Evolutionary conservation across 2,888 invertebrate species (phyloP).

Genomic region (Drosophila dives): DNA sequence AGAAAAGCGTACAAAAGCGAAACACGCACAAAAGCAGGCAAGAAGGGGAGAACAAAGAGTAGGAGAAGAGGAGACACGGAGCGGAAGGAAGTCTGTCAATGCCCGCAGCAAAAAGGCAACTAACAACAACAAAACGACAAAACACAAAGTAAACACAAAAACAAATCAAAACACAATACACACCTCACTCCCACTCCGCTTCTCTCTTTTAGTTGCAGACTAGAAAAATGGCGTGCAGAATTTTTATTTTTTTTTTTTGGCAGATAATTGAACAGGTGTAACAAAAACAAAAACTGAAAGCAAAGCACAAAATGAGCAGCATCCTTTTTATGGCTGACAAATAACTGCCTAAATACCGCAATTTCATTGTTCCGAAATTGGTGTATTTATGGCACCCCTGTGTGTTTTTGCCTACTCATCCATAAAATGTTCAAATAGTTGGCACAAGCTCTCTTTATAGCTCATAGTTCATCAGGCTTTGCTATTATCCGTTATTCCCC

Average conservation of each 20-base stretch:
- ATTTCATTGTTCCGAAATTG: slow-evolving; percentile 29
- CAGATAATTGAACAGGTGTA: slow-evolving; percentile 42
- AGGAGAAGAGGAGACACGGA: slow-evolving; percentile 28
- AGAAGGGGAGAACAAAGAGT: slow-evolving; percentile 6
- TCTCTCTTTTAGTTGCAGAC: slow-evolving; percentile 28
- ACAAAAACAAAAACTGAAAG: slow-evolving; percentile 25
- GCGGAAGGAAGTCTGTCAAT: slow-evolving; percentile 78
- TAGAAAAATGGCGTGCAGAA: slow-evolving; percentile 58
- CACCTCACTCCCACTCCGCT: slow-evolving; percentile 3
- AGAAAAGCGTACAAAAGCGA: slow-evolving; percentile 74
- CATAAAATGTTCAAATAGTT: slow-evolving; percentile 42
- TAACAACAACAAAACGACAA: slow-evolving; percentile 61
- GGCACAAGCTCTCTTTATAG: neutral
- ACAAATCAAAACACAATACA: slow-evolving; percentile 60
- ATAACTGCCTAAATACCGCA: slow-evolving; percentile 26
- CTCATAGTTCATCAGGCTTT: slow-evolving; percentile 5
- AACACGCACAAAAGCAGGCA: slow-evolving; percentile 64
- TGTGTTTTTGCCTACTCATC: slow-evolving; percentile 16
- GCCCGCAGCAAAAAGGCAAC: slow-evolving; percentile 75
- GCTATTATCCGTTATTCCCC: slow-evolving; percentile 2
- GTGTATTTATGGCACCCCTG: slow-evolving; percentile 40
- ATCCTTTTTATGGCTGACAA: slow-evolving; percentile 28
- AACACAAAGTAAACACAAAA: slow-evolving; percentile 73
- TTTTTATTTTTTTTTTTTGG: slow-evolving; percentile 12
- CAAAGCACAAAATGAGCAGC: slow-evolving; percentile 33